Evolutionary conservation across 2,113 vertebrate genomes (phyloP), one percentile per base, ranked within the genome.

Genomic region (Stegostoma tigrinum): DNA sequence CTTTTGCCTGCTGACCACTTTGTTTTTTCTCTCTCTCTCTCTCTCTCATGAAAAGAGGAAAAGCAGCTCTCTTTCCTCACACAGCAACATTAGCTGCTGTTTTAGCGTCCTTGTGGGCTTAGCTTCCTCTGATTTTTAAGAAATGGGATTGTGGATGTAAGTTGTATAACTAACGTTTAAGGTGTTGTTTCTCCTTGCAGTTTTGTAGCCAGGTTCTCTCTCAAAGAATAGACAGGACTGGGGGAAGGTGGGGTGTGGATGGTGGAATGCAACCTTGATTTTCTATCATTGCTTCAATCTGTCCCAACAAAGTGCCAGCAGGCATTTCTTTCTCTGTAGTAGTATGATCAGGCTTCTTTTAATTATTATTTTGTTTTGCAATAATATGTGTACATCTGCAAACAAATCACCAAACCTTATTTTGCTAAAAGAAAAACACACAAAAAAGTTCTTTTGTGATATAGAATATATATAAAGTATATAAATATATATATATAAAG

Each of bases 401-500:
- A 85, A 78, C n/a, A 52, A 85, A 93, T 96, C 95, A 86, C 95
- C 95, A 96, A 86, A 95, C 95, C 94, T 90, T 75, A 95, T 96
- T 96, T 96, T 96, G 86, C 96, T 96, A 96, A 95, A 96, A 95
- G 86, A 96, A 96, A 78, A 91, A 91, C 55, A 78, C 38, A 94
- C 23, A 72, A 95, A 95, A 61, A 94, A 95, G 94, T 85, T 95
- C 72, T 96, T 72, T 96, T 94, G 95, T 95, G 95, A 96, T 95
- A 95, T 95, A 96, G 93, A 95, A 95, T 95, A 96, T 96, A 96
- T 96, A 96, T 96, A 94, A 86, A 95, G 75, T 90, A 96, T 72
- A 91, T 96, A 96, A 93, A 95, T 96, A 95, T 95, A 91, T 96
- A 96, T 96, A 95, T 96, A 95, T 95, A 96, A 95, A 96, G 96